Conservation (phyloP, 2,888 invertebrate species). For the Ashinkailepas kermadecensis region DNA sequence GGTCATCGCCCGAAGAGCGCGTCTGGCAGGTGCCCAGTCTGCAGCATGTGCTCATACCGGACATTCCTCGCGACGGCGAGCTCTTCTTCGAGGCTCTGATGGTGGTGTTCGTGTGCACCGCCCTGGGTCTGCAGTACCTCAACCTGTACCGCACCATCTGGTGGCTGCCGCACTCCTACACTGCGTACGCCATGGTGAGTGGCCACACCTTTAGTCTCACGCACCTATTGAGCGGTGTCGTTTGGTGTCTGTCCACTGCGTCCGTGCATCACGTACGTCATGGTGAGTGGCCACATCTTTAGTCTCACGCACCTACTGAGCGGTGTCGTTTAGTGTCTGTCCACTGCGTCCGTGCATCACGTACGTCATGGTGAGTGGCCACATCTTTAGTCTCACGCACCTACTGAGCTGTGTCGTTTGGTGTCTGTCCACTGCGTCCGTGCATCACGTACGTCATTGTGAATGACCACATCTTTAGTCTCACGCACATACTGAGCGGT, state of each 20-base stretch:
- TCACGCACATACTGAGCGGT: too few species aligned
- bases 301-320: too few species aligned
- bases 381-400: too few species aligned
- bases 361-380: slow-evolving; percentile 56
- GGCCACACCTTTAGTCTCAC: too few species aligned
- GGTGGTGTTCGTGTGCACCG: slow-evolving; percentile 67
- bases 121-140: slow-evolving; percentile 77
- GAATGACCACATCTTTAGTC: slow-evolving; percentile 38
- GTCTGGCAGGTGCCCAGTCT: neutral
- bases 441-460: slow-evolving; percentile 53
- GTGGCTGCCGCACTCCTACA: slow-evolving; percentile 93
- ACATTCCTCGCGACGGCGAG: slow-evolving; percentile 54
- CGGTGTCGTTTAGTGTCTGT: too few species aligned
- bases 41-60: slow-evolving; percentile 33
- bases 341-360: too few species aligned
- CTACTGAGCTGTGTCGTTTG: too few species aligned
- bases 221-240: too few species aligned
- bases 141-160: slow-evolving; percentile 92
- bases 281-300: slow-evolving; percentile 54
- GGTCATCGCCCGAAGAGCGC: neutral
- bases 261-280: slow-evolving; percentile 35
- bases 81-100: slow-evolving; percentile 77
- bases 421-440: too few species aligned
- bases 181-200: slow-evolving; percentile 75
- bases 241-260: too few species aligned